phyloP scores from a whole-genome alignment of 2,797 vertebrate genomes.

The Danio jaintianensis region DNA sequence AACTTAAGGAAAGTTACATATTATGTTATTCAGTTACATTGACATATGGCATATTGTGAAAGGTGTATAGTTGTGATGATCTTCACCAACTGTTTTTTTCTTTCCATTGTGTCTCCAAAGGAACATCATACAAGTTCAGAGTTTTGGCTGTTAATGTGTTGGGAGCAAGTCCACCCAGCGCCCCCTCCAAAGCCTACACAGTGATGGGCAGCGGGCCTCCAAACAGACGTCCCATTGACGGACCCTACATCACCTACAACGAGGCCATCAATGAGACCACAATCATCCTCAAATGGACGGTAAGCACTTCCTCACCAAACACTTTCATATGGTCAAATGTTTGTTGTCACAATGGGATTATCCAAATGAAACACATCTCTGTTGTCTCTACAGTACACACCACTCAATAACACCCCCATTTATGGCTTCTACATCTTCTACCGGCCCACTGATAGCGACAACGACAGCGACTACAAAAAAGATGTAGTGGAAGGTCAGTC shows the following conservation, averaged over 20 bases:
- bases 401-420: slow-evolving; percentile 97
- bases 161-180: slow-evolving; percentile 93
- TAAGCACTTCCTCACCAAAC: slow-evolving; percentile 70
- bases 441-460: slow-evolving; percentile 98
- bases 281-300: slow-evolving; percentile 98
- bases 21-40: no score
- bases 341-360: neutral
- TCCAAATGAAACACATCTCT: neutral
- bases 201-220: slow-evolving; percentile 88
- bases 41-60: no score
- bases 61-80: no score
- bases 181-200: slow-evolving; percentile 89
- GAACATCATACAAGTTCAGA: slow-evolving; percentile 94
- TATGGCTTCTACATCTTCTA: slow-evolving; percentile 98
- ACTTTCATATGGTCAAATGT: neutral
- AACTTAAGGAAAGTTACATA: no score
- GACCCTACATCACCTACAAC: slow-evolving; percentile 98
- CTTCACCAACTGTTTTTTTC: no score
- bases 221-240: slow-evolving; percentile 89
- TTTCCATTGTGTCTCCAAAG: slow-evolving; percentile 67
- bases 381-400: slow-evolving; percentile 82
- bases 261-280: slow-evolving; percentile 97
- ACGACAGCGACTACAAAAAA: slow-evolving; percentile 98
- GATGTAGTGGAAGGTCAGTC: slow-evolving; percentile 92
- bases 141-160: slow-evolving; percentile 95